Evolutionary conservation across 2,113 vertebrate genomes (phyloP), one percentile per base, ranked within the genome.

Genomic region (Stercorarius parasiticus): DNA sequence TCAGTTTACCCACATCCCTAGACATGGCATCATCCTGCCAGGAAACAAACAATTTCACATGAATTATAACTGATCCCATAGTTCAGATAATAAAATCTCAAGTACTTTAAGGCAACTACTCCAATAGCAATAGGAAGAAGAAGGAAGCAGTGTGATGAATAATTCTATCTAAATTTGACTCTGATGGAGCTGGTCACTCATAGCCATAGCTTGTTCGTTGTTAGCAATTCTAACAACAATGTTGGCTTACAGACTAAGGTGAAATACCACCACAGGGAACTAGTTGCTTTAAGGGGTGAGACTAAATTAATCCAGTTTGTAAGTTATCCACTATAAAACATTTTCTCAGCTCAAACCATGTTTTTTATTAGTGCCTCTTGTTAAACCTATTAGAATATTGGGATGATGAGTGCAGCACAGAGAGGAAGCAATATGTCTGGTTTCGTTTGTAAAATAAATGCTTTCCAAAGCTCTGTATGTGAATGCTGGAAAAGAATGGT

Each of bases 401-500:
- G 94, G 66, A 26, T 88, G 61, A 71, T 71, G 66, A 94, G 34
- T 86, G 86, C 81, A 95, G 72, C 90, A 90, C 32, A 86, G 62
- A 97, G 32, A 20, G 49, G 64, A 96, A 77, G 52, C 5, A 71
- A 43, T 74, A 55, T 26, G 49, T 64, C 84, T 88, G 45, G 70
- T 23, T 59, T 74, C 73, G 20, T 76, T 92, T 88, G 72, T 86
- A 64, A 86, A 64, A 94, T 50, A 95, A 91, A 82, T 83, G 43
- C 58, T 88, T 90, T 96, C 65, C 94, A 81, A 96, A 93, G 65
- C 73, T 94, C 93, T 79, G 1, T 56, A 49, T 86, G 82, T 59
- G 25, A 80, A 86, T 87, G 45, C 42, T 95, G 81, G 58, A 91
- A 94, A 95, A 95, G 52, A 91, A 87, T 82, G 95, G 70, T 18